A percentile compares a stretch with the other conserved stretches of the same genome.
phyloP scores from a whole-genome alignment of 2,113 vertebrate species.

The Pogonocichla stellata region DNA sequence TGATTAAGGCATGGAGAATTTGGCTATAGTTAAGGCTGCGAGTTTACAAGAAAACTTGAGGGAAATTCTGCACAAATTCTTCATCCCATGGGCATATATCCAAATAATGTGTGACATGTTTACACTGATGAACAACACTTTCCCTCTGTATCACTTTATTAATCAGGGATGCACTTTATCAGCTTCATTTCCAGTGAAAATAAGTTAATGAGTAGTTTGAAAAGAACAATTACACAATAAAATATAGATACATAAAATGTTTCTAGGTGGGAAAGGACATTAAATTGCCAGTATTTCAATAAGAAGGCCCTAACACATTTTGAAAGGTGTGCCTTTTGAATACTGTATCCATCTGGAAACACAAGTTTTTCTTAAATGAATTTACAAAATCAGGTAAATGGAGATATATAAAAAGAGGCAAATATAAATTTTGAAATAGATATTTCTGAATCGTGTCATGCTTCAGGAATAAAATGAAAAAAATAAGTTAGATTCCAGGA shows the following conservation, averaged over 20 bases:
- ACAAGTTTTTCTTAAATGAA: background rate
- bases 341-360: background rate
- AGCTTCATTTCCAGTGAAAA: background rate
- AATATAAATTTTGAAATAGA: background rate
- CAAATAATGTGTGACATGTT: fast-evolving
- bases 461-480: background rate
- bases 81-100: background rate
- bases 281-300: background rate
- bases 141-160: background rate
- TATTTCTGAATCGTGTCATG: background rate
- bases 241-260: background rate
- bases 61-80: background rate
- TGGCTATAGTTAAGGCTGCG: fast-evolving
- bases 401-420: background rate
- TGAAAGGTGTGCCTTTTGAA: background rate
- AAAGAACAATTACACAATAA: background rate
- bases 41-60: background rate
- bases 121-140: background rate
- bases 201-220: background rate
- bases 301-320: background rate
- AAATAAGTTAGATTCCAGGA: background rate
- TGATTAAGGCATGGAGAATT: background rate
- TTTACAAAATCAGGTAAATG: background rate
- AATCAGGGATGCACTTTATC: background rate
- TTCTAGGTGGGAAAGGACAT: fast-evolving